A percentile compares a stretch with the other conserved stretches of the same genome.
phyloP scores from a whole-genome alignment of 2,797 vertebrate species.

The Limnodromus scolopaceus region DNA sequence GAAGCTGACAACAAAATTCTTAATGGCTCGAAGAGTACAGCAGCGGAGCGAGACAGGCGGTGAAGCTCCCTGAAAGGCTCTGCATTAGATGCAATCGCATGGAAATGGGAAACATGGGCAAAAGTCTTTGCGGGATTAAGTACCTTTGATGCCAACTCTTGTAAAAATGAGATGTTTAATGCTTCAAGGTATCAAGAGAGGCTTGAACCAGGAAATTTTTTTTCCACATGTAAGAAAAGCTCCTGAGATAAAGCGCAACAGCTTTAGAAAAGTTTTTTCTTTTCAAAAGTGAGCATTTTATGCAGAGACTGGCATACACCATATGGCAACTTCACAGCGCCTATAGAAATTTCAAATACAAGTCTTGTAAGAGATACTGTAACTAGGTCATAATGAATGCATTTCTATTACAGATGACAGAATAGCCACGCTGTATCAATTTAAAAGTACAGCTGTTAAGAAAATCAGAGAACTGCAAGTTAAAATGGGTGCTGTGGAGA shows the following conservation, averaged over 20 bases:
- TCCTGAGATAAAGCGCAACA: neutral
- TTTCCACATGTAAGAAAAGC: neutral
- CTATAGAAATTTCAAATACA: neutral
- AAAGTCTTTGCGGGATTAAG: neutral
- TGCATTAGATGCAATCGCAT: accelerated
- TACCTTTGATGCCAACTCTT: neutral
- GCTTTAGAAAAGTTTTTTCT: neutral
- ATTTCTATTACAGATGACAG: neutral
- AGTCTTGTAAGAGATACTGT: neutral
- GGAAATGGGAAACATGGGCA: neutral
- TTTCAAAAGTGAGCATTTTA: neutral
- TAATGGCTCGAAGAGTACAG: neutral
- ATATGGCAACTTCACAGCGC: neutral
- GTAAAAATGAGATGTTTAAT: neutral
- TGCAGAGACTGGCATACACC: accelerated
- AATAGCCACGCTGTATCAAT: neutral
- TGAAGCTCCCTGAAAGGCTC: neutral
- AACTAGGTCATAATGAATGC: neutral
- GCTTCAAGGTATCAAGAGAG: neutral
- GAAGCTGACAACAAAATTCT: neutral
- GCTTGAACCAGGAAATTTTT: neutral
- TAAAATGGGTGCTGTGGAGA: neutral
- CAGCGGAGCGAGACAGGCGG: neutral
- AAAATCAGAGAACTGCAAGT: neutral
- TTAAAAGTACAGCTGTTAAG: neutral